A percentile compares a stretch with the other conserved stretches of the same genome.
phyloP scores from a whole-genome alignment of 1,140 invertebrate genomes.

The Vanessa tameamea region DNA sequence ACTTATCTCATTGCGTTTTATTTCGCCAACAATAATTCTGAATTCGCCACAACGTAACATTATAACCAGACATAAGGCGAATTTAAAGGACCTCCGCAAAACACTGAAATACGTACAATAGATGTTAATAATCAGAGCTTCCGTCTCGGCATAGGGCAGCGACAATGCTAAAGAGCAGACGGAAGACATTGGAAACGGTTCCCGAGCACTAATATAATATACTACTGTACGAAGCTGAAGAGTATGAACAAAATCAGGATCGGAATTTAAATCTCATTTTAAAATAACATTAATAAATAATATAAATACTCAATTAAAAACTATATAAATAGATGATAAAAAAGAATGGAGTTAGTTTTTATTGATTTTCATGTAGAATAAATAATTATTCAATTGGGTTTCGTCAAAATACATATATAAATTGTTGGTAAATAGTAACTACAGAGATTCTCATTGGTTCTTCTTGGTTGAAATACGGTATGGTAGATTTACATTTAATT shows the following conservation, averaged over 20 bases:
- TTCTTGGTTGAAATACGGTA: no score
- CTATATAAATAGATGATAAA: no score
- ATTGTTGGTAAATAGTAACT: no score
- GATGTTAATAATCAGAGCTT: slow-evolving; percentile 31
- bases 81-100: background rate
- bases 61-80: slow-evolving; percentile 8
- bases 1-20: background rate
- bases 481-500: no score
- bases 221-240: background rate
- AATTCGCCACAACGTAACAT: background rate
- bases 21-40: background rate
- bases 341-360: no score
- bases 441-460: no score
- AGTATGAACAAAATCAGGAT: background rate
- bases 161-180: slow-evolving; percentile 50
- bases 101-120: slow-evolving; percentile 26
- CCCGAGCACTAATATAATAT: slow-evolving; percentile 28
- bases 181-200: slow-evolving; percentile 56
- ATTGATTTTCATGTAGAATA: no score
- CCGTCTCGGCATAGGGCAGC: slow-evolving; percentile 44
- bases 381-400: no score
- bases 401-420: no score
- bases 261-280: no score
- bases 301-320: no score
- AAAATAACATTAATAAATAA: no score